These are phyloP conservation scores for Octopus bimaculoides DNA, from an alignment of 1,140 invertebrate species.

Conservation along the genomic window DNA sequence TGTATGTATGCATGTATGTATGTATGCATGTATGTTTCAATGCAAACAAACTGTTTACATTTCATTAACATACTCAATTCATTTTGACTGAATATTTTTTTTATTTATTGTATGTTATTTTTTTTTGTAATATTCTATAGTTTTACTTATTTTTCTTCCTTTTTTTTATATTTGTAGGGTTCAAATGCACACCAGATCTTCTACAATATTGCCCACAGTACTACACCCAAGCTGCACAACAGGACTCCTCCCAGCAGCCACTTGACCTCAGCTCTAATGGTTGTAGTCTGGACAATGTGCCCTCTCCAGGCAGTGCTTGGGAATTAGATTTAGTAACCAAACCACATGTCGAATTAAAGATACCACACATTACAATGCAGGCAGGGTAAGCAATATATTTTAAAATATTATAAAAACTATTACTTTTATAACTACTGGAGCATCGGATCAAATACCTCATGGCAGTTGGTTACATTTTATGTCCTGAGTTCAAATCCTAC, in stretches of 20 bases:
- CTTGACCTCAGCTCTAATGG: constrained; percentile 33
- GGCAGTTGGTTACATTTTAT: too few species aligned
- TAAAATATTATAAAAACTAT: constrained; percentile 32
- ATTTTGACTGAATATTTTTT: too few species aligned
- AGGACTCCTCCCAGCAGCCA: constrained; percentile 32
- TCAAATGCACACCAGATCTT: constrained; percentile 33
- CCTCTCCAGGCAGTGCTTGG: constrained; percentile 13
- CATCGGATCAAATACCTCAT: too few species aligned
- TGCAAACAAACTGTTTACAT: too few species aligned
- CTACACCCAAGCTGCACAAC: constrained; percentile 42
- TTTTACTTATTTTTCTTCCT: neutral
- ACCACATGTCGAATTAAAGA: constrained; percentile 47
- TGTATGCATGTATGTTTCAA: too few species aligned
- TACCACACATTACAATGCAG: constrained; percentile 50
- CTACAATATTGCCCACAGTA: constrained; percentile 46
- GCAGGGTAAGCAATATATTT: constrained; percentile 40
- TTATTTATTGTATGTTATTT: too few species aligned
- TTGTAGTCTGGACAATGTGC: constrained; percentile 4
- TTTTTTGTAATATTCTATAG: too few species aligned
- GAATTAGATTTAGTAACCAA: constrained; percentile 26
- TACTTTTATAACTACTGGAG: constrained; percentile 9
- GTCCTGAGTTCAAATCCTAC: too few species aligned
- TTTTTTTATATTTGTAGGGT: neutral
- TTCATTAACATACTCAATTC: too few species aligned
- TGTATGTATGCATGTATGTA: too few species aligned